These are phyloP conservation scores for Aix galericulata DNA, from an alignment of 2,113 vertebrate species.

Conservation along the genomic window DNA sequence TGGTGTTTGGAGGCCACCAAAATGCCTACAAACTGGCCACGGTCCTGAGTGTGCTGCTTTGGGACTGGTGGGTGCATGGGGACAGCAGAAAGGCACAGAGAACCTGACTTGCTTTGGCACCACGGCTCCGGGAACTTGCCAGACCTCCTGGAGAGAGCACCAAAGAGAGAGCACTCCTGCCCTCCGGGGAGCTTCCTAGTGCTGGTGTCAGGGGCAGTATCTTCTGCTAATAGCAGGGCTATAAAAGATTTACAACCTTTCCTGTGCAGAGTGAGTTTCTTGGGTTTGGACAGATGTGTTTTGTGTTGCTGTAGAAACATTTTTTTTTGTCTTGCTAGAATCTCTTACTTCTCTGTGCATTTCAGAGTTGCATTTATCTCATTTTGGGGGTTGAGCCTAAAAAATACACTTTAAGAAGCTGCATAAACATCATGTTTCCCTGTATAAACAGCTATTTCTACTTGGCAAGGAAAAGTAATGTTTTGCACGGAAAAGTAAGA, in stretches of 20 bases:
- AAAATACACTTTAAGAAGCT: neutral
- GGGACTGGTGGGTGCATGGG: neutral
- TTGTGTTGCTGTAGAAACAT: neutral
- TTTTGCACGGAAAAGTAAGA: neutral
- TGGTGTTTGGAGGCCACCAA: neutral
- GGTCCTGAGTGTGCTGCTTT: neutral
- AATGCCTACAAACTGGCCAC: neutral
- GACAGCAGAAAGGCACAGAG: neutral
- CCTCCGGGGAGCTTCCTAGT: accelerated
- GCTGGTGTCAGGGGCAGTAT: neutral
- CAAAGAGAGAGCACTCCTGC: neutral
- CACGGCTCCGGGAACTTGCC: accelerated
- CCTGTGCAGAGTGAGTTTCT: neutral
- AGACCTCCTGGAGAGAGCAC: accelerated
- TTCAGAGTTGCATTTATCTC: neutral
- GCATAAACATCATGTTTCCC: neutral
- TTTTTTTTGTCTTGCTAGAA: neutral
- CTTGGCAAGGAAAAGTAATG: neutral
- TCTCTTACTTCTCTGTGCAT: neutral
- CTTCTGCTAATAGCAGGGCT: neutral
- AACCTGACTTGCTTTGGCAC: accelerated
- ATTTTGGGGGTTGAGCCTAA: neutral
- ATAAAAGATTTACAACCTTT: neutral
- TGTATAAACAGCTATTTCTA: neutral
- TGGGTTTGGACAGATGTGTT: neutral